phyloP scores from a whole-genome alignment of 2,797 vertebrate genomes.

The Gymnothorax reevesii region DNA sequence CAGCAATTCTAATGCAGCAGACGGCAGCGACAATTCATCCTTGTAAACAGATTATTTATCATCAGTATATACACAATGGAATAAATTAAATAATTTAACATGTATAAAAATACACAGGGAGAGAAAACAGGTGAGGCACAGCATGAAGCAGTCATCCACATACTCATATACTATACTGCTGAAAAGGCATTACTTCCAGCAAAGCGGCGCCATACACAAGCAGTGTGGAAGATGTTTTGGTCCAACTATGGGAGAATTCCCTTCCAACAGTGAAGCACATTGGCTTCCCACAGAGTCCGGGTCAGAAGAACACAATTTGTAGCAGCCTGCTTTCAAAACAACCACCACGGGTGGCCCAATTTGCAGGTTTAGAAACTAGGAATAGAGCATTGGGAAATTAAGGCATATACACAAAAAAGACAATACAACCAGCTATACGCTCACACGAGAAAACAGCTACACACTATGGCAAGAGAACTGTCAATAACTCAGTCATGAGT shows the following conservation, averaged over 20 bases:
- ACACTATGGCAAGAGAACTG: neutral
- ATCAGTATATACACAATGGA: conserved; percentile 26
- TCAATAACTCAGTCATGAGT: neutral
- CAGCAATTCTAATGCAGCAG: neutral
- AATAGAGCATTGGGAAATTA: neutral
- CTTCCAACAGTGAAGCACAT: neutral
- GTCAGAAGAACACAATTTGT: neutral
- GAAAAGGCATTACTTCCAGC: too few relatives aligned
- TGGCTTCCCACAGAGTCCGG: neutral
- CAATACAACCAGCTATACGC: neutral
- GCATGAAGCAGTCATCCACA: neutral
- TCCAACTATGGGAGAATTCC: neutral
- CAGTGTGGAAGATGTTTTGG: conserved; percentile 29
- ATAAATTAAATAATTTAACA: conserved; percentile 51
- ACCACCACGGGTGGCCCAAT: neutral
- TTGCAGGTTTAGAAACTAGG: neutral
- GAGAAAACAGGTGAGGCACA: neutral
- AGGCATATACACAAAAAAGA: neutral
- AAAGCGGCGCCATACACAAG: conserved; percentile 31
- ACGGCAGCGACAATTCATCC: neutral
- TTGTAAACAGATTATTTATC: neutral
- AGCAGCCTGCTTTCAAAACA: neutral
- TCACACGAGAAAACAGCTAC: neutral
- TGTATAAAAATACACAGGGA: conserved; percentile 36
- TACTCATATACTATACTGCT: neutral